Conservation (phyloP, 2,797 vertebrate genomes). For the Crax fasciolata region DNA sequence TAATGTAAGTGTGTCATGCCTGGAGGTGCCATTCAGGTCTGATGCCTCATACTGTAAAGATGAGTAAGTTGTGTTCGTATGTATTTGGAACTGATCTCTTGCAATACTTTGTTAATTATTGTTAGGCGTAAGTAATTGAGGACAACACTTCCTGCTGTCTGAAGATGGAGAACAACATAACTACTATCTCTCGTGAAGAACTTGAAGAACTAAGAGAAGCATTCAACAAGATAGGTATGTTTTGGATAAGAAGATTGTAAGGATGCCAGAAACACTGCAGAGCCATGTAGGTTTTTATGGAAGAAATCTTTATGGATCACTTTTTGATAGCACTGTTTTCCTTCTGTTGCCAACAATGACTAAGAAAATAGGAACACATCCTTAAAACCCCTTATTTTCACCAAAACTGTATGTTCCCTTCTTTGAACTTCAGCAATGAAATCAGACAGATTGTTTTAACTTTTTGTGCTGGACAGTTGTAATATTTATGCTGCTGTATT, state of each 20-base stretch:
- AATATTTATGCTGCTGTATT: not conserved
- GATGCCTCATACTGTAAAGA: not conserved
- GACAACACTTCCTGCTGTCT: not conserved
- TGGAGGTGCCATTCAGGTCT: not conserved
- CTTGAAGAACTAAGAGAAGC: conserved; percentile 94
- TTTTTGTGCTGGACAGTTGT: not conserved
- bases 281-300: not conserved
- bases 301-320: not conserved
- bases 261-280: not conserved
- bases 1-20: not conserved
- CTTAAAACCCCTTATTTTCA: not conserved
- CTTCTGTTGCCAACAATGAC: not conserved
- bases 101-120: conserved; percentile 25
- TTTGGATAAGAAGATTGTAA: not conserved
- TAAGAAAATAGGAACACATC: not conserved
- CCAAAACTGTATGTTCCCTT: not conserved
- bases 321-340: not conserved
- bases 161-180: conserved; percentile 90
- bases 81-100: conserved; percentile 3
- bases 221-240: conserved; percentile 93
- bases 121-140: conserved; percentile 65
- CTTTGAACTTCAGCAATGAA: not conserved
- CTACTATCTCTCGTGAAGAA: conserved; percentile 93
- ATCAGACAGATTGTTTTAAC: not conserved
- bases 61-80: not conserved